These are phyloP conservation scores for Haliaeetus leucogaster DNA, from an alignment of 2,113 vertebrate genomes.

Conservation along the genomic window DNA sequence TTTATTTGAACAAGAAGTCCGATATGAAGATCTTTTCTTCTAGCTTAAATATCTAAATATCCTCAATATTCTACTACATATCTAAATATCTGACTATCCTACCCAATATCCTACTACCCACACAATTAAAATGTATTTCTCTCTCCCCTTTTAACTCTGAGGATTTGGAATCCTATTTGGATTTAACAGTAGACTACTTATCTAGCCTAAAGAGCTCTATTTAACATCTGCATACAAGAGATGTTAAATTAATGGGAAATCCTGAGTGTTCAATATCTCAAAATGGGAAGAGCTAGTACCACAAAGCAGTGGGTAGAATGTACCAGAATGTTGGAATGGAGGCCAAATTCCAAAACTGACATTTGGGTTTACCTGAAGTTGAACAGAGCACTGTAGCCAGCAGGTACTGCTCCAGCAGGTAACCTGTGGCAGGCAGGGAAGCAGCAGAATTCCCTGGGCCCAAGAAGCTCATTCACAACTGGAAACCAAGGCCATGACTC, in stretches of 20 bases:
- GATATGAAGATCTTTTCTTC: background rate
- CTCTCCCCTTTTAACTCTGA: background rate
- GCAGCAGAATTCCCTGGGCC: background rate
- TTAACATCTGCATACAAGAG: background rate
- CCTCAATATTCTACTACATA: background rate
- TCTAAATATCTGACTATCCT: background rate
- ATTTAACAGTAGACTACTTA: background rate
- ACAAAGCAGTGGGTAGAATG: background rate
- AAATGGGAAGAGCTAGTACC: background rate
- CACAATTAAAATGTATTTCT: background rate
- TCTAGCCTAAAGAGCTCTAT: background rate
- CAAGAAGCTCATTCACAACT: background rate
- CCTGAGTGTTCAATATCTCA: background rate
- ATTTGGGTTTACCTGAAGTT: background rate
- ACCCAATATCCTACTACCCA: background rate
- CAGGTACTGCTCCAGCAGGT: background rate
- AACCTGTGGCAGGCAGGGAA: background rate
- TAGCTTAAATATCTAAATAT: background rate
- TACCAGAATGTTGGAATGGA: background rate
- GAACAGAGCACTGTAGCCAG: background rate
- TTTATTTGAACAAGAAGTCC: background rate
- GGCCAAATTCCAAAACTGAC: background rate
- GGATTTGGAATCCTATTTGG: background rate
- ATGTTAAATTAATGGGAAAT: background rate
- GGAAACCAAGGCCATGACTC: background rate